phyloP scores from a whole-genome alignment of 2,113 vertebrate species.

The Arenaria interpres region DNA sequence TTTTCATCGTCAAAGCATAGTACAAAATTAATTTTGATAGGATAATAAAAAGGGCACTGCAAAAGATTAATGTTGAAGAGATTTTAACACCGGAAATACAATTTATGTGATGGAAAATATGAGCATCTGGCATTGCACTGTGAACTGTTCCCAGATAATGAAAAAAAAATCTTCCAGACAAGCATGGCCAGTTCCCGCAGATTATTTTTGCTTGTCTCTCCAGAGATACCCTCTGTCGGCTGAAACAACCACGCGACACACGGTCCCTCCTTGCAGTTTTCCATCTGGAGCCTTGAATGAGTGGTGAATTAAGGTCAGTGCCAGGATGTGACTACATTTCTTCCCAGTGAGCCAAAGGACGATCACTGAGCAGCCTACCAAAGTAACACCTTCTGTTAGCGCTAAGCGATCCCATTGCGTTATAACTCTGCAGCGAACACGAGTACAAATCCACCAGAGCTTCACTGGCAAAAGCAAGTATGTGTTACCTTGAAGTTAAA shows the following conservation, averaged over 20 bases:
- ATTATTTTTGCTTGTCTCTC: background rate
- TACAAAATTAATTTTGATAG: background rate
- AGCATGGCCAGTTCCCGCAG: background rate
- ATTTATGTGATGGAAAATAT: slow-evolving; percentile 24
- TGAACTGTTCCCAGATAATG: background rate
- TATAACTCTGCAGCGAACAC: background rate
- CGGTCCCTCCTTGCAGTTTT: background rate
- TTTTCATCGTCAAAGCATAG: background rate
- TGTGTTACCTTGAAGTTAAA: background rate
- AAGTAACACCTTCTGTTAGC: background rate
- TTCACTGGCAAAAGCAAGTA: background rate
- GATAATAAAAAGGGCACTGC: background rate
- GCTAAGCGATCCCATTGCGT: background rate
- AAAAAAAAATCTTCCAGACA: background rate
- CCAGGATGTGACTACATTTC: background rate
- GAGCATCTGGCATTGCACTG: background rate
- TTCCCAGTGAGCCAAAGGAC: background rate
- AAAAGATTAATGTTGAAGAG: background rate
- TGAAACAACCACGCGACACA: background rate
- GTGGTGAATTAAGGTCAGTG: background rate
- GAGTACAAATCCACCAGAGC: background rate
- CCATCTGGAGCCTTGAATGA: background rate
- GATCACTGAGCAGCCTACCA: background rate
- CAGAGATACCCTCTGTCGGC: background rate
- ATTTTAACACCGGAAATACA: background rate